These are phyloP conservation scores for Staurois parvus DNA, from an alignment of 2,797 vertebrate species.

Conservation along the genomic window DNA sequence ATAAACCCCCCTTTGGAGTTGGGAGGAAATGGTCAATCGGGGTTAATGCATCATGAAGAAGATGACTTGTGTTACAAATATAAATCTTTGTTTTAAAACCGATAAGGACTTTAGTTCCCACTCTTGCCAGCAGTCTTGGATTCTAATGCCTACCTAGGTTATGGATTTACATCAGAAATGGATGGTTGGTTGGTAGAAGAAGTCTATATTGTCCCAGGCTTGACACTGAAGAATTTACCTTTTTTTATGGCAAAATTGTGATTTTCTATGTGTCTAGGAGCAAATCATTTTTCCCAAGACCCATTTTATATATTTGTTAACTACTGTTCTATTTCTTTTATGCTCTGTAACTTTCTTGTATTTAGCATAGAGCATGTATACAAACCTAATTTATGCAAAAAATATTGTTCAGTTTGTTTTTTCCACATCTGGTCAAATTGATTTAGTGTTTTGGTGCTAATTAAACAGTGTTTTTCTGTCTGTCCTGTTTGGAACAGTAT, in stretches of 20 bases:
- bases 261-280: background rate
- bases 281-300: background rate
- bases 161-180: background rate
- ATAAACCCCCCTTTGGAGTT: background rate
- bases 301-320: background rate
- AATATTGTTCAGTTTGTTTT: background rate
- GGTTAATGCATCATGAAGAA: background rate
- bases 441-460: conserved; percentile 16
- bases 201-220: background rate
- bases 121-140: background rate
- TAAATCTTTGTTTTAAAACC: too few relatives aligned
- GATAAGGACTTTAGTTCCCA: too few relatives aligned
- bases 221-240: background rate
- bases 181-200: background rate
- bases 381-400: background rate
- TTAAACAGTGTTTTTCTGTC: background rate
- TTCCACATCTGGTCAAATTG: background rate
- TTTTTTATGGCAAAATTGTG: background rate
- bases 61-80: background rate
- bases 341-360: background rate
- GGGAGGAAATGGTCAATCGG: background rate
- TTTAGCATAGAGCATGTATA: background rate
- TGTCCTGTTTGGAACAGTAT: conserved; percentile 18
- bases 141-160: background rate
- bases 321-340: background rate